These are phyloP conservation scores for Blastomussa wellsi DNA, from an alignment of 92 coral and sea anemone genomes.

Conservation along the genomic window DNA sequence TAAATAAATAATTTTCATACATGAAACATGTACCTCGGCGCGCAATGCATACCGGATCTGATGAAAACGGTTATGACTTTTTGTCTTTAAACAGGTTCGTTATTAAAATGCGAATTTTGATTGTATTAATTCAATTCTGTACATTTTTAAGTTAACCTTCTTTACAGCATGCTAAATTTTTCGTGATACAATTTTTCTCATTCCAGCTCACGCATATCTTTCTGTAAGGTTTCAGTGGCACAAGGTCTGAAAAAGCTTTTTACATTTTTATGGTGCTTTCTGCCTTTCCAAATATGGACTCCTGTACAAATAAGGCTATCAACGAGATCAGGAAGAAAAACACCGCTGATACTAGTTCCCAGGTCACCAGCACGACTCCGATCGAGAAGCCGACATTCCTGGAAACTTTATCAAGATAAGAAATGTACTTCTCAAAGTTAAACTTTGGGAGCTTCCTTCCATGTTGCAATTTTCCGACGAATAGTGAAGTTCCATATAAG, in stretches of 20 bases:
- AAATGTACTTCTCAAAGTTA: slow-evolving; percentile 77
- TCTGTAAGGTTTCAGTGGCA: background rate
- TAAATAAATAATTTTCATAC: too few relatives aligned
- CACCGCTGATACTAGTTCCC: slow-evolving; percentile 83
- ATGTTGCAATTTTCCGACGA: slow-evolving; percentile 65
- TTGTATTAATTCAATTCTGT: background rate
- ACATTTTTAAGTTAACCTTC: background rate
- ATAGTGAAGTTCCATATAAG: slow-evolving; percentile 56
- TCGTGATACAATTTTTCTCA: background rate
- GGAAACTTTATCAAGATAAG: slow-evolving; percentile 75
- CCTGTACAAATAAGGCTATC: slow-evolving; percentile 84
- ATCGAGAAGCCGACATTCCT: slow-evolving; percentile 77
- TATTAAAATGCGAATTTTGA: too few relatives aligned
- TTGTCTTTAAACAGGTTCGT: too few relatives aligned
- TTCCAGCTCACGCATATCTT: background rate
- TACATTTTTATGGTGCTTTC: slow-evolving; percentile 37
- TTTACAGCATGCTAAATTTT: background rate
- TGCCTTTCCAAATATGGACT: slow-evolving; percentile 82
- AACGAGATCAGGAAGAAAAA: slow-evolving; percentile 78
- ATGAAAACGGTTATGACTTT: too few relatives aligned
- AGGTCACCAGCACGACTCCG: slow-evolving; percentile 69
- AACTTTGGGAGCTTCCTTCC: slow-evolving; percentile 53
- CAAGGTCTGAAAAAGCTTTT: background rate
- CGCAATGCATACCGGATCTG: too few relatives aligned
- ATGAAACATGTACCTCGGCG: too few relatives aligned